These are phyloP conservation scores for Ryuthela nishihirai DNA, from an alignment of 2,888 invertebrate genomes.

Conservation along the genomic window DNA sequence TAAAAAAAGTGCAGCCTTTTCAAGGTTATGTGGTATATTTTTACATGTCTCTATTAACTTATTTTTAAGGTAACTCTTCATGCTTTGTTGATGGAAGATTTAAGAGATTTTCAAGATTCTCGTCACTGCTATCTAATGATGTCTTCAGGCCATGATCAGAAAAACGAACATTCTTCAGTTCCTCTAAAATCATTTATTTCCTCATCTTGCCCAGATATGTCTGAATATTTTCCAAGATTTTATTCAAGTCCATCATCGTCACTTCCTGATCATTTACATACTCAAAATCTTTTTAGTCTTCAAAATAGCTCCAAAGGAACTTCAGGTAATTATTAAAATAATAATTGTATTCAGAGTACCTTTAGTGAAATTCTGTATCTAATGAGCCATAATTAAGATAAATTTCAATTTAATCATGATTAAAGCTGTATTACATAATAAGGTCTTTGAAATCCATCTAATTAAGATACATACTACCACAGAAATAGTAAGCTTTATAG, in stretches of 20 bases:
- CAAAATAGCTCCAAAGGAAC: constrained; percentile 6
- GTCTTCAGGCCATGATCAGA: constrained; percentile 52
- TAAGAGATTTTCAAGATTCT: constrained; percentile 71
- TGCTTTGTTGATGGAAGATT: constrained; percentile 85
- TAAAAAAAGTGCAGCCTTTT: too few relatives aligned
- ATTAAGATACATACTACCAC: too few relatives aligned
- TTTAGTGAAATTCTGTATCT: too few relatives aligned
- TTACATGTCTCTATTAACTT: not conserved
- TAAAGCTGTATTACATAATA: too few relatives aligned
- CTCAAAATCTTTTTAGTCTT: constrained; percentile 53
- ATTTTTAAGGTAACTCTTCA: constrained; percentile 65
- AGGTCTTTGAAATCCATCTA: too few relatives aligned
- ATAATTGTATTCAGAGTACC: too few relatives aligned
- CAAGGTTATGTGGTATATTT: too few relatives aligned
- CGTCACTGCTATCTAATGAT: constrained; percentile 80
- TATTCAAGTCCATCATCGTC: constrained; percentile 50
- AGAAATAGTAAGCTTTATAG: too few relatives aligned
- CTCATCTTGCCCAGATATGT: constrained; percentile 74
- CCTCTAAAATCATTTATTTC: constrained; percentile 59
- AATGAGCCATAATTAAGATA: too few relatives aligned
- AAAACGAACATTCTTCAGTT: not conserved
- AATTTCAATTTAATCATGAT: too few relatives aligned
- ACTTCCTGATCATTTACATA: constrained; percentile 61
- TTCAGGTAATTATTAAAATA: not conserved
- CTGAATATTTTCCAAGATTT: constrained; percentile 47